phyloP scores from a whole-genome alignment of 2,888 invertebrate genomes.

The Drosophila phalerata region DNA sequence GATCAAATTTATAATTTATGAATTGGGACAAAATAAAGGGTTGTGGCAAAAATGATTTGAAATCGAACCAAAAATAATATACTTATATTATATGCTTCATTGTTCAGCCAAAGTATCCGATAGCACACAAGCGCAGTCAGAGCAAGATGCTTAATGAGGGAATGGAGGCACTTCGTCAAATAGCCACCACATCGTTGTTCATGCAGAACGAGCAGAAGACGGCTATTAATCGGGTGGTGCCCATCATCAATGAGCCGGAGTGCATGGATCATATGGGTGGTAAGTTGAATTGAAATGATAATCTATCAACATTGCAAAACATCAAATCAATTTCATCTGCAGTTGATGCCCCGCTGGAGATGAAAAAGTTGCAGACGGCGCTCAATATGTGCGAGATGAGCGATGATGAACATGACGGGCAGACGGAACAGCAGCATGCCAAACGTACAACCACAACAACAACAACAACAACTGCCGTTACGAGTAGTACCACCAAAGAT shows the following conservation, averaged over 20 bases:
- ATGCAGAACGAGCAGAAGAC: conserved; percentile 86
- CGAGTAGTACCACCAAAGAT: conserved; percentile 77
- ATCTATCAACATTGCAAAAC: background rate
- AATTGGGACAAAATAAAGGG: no score
- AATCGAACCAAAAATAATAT: background rate
- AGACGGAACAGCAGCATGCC: conserved; percentile 42
- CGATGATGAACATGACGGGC: conserved; percentile 80
- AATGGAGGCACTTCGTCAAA: conserved; percentile 85
- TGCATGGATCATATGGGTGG: conserved; percentile 63
- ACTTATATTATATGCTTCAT: background rate
- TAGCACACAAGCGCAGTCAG: conserved; percentile 84
- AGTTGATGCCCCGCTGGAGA: conserved; percentile 82
- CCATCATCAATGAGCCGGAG: conserved; percentile 85
- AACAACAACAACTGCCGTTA: conserved; percentile 71
- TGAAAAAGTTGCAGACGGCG: conserved; percentile 83
- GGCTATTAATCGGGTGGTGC: conserved; percentile 83
- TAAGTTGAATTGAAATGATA: conserved; percentile 11
- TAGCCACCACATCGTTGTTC: conserved; percentile 86
- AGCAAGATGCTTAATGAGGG: conserved; percentile 86
- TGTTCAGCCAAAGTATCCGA: conserved; percentile 80
- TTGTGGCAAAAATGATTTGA: no score
- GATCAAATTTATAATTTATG: no score
- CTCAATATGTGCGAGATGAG: conserved; percentile 83
- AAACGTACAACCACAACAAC: conserved; percentile 49
- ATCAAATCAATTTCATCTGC: background rate